Base-by-base conservation (phyloP, 2,888 invertebrate species). In the Xestia ashworthii region DNA sequence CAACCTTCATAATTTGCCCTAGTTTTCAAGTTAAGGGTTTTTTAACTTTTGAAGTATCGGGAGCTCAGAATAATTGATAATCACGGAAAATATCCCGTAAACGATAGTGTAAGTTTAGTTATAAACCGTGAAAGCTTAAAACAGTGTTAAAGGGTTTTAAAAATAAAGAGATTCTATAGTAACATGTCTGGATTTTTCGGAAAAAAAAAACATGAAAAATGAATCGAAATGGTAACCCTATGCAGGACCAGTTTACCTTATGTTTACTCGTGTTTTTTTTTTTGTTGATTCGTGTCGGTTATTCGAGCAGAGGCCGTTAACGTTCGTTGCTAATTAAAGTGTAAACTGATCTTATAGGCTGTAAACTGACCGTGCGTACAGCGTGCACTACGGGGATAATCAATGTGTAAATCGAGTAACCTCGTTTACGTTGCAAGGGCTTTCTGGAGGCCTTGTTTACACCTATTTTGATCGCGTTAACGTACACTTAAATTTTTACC, bases 271-370 rank as follows among this genome's bases (percentile, higher is more conserved):
- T 86, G 60, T 77, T 82, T 80, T 32, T 80, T 32, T 32, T 48
- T 76, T 76, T 76, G 78, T 78, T 72, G 68, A 65, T 64, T 65
- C 66, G 55, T 46, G 79, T 78, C 76, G 73, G 80, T 66, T 75
- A 83, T 83, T 76, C 73, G 77, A 82, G 75, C 50, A 71, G 12
- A 72, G 69, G 68, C 62, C 48, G 78, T 75, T 73, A 71, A 68
- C 25, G 38, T 71, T 75, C 25, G 38, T 71, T 75, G 67, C 64
- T 86, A 84, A 86, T 82, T 78, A 74, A 84, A 79, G 65, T 85
- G 83, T 75, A 86, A 86, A 84, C 83, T 65, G 79, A 78, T 78
- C 86, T 65, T 77, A 68, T 55, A 60, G 66, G 48, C 44, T 71
- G 73, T 65, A 76, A 81, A 60, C 67, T 70, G 58, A 22, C 60